Conservation (phyloP, 2,797 vertebrate genomes). For the Dermochelys coriacea region DNA sequence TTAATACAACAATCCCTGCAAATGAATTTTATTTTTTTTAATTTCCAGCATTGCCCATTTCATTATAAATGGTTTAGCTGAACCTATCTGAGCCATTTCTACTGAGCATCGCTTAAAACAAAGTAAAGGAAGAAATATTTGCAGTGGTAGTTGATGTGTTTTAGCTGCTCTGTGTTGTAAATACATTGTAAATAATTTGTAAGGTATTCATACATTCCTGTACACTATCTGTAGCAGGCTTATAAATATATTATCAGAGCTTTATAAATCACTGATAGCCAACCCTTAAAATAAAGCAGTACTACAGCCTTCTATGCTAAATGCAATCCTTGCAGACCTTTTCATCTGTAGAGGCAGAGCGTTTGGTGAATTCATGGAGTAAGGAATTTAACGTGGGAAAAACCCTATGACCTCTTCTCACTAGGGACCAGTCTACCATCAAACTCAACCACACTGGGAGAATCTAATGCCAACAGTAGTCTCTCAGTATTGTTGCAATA, state of each 20-base stretch:
- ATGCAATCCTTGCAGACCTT: neutral
- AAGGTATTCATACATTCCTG: constrained; percentile 58
- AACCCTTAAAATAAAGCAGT: constrained; percentile 26
- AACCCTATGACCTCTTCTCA: neutral
- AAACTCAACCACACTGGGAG: neutral
- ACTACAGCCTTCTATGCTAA: neutral
- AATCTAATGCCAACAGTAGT: neutral
- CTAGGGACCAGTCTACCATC: neutral
- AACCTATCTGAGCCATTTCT: constrained; percentile 66
- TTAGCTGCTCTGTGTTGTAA: constrained; percentile 72
- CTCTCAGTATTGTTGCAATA: neutral
- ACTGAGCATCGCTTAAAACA: constrained; percentile 38
- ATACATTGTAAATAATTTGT: constrained; percentile 77
- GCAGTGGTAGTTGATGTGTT: constrained; percentile 46
- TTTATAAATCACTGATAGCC: constrained; percentile 33
- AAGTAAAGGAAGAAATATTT: constrained; percentile 53
- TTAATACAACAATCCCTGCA: constrained; percentile 60
- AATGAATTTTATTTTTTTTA: constrained; percentile 53
- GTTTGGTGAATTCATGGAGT: neutral
- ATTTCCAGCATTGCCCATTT: constrained; percentile 42
- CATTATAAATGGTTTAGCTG: constrained; percentile 61
- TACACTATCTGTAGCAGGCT: constrained; percentile 57
- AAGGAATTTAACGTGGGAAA: neutral
- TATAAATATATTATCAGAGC: constrained; percentile 67
- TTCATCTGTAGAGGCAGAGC: neutral